Conservation (phyloP, 2,797 vertebrate genomes). For the Hirundo rustica region DNA sequence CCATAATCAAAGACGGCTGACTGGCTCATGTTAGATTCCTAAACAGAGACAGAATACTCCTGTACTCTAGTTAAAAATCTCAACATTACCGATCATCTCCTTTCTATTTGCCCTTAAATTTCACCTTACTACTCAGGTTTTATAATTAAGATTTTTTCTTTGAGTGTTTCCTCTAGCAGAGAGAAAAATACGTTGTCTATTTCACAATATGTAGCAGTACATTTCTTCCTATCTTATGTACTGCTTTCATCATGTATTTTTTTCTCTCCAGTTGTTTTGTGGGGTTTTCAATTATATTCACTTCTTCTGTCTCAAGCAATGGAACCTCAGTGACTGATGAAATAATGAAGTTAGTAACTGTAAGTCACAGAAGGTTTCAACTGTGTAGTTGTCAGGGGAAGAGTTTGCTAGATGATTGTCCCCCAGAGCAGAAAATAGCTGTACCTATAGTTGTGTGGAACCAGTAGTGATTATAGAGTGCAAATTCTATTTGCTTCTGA, state of each 20-base stretch:
- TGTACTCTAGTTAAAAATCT: neutral
- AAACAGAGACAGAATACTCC: neutral
- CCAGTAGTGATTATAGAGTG: neutral
- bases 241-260: neutral
- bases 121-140: neutral
- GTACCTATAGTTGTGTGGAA: neutral
- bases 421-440: neutral
- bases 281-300: neutral
- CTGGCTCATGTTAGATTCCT: neutral
- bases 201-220: neutral
- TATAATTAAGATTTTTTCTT: neutral
- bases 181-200: neutral
- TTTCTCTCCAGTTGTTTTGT: neutral
- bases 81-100: rapidly evolving
- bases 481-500: neutral
- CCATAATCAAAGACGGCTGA: neutral
- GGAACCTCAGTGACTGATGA: neutral
- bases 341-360: neutral
- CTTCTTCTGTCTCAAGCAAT: neutral
- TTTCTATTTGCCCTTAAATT: neutral
- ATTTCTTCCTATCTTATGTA: neutral
- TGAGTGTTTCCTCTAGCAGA: neutral
- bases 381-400: neutral
- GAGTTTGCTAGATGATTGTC: neutral
- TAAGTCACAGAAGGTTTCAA: neutral